Base-by-base conservation (phyloP, 2,113 vertebrate species). In the Nycticryphes semicollaris region DNA sequence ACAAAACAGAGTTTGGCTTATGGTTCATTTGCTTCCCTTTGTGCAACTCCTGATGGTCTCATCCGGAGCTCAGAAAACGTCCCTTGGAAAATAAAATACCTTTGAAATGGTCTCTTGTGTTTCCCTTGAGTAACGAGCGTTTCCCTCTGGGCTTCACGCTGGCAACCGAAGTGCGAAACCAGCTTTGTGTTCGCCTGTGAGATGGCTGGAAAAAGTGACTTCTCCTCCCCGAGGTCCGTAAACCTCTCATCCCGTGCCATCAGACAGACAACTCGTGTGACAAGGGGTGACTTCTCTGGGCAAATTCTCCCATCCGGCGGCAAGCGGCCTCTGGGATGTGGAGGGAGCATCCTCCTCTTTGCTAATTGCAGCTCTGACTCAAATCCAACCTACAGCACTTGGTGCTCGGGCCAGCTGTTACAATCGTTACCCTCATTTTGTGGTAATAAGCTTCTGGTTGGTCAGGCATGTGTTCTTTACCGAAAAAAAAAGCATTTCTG, bases 1-100 rank as follows among this genome's bases (percentile, higher is more conserved):
- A 98, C 95, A 98, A 68, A 97, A 87, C 41, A 68, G 67, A 81
- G 87, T 94, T 97, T 95, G 92, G 81, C 90, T 96, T 94, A 37
- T 57, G 66, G 67, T 95, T 96, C 76, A 88, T 94, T 89, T 63
- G 37, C 93, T 97, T 93, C 76, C 92, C 77, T 85, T 85, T 94
- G 66, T 93, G 90, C 96, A 96, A n/a, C 91, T 97, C 82, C 79
- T 41, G 41, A 27, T 75, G 45, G 54, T 53, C 76, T 85, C 18
- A 37, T 73, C 48, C 2, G 8, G 68, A 90, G 45, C 83, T 91
- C 31, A 66, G 63, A 76, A 77, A 74, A 31, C 3, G 41, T 95
- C 80, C 89, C 92, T 84, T 81, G 77, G 77, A 31, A 90, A 83
- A 78, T 1, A n/a, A 33, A 63, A 50, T 4, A 1, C 23, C 72